Evolutionary conservation across 2,797 vertebrate genomes (phyloP).

Genomic region (Etheostoma perlongum): DNA sequence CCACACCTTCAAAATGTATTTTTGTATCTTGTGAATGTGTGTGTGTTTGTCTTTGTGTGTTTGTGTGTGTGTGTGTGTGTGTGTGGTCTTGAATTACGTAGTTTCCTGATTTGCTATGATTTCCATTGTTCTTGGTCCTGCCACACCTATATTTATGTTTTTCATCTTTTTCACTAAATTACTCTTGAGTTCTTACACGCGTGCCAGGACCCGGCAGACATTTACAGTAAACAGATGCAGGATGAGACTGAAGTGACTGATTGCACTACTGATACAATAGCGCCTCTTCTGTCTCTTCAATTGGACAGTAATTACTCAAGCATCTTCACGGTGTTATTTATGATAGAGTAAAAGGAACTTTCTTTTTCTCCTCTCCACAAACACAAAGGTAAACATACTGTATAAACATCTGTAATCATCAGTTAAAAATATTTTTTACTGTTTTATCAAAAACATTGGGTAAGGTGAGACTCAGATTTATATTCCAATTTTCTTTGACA

Average conservation of each 20-base stretch:
- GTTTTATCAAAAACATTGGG: slow-evolving; percentile 12
- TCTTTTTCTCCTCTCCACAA: not conserved
- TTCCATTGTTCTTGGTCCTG: not conserved
- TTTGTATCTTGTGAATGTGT: no score
- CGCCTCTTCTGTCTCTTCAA: not conserved
- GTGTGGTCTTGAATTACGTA: not conserved
- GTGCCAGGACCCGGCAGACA: not conserved
- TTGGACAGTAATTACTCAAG: slow-evolving; percentile 1
- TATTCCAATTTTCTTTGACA: not conserved
- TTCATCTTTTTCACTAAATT: not conserved
- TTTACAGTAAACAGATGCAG: slow-evolving; percentile 20
- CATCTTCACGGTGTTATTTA: not conserved
- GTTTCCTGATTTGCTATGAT: slow-evolving; percentile 21
- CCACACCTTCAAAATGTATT: no score
- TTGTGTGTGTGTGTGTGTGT: not conserved
- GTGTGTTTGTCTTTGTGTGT: no score
- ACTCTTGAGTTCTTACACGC: slow-evolving; percentile 16
- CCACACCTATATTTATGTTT: slow-evolving; percentile 10
- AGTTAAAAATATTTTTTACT: not conserved
- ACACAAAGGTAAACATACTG: not conserved
- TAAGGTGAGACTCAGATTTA: not conserved
- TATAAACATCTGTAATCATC: not conserved
- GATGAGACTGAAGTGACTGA: slow-evolving; percentile 25
- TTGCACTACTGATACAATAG: not conserved
- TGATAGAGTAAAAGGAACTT: not conserved